Evolutionary conservation across 2,113 vertebrate species (phyloP).

Genomic region (Muntiacus muntjak): DNA sequence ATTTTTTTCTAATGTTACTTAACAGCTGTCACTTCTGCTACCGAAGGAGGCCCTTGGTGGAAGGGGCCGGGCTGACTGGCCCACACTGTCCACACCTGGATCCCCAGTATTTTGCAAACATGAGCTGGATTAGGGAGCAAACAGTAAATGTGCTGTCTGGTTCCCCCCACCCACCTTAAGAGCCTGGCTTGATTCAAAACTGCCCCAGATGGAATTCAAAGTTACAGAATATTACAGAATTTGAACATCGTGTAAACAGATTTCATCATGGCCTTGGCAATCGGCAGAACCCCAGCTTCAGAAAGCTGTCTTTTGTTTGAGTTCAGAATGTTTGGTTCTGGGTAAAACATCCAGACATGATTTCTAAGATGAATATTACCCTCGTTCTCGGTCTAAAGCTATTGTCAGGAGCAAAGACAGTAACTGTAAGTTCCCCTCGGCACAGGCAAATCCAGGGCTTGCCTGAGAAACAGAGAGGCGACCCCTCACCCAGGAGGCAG

Average conservation of each 20-base stretch:
- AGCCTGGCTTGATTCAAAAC: background rate
- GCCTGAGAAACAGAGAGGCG: background rate
- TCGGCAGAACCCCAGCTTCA: background rate
- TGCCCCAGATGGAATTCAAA: background rate
- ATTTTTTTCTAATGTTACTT: background rate
- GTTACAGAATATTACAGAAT: conserved; percentile 22
- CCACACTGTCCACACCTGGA: background rate
- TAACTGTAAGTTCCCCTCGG: background rate
- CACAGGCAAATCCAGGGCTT: background rate
- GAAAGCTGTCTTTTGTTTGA: background rate
- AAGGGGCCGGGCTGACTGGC: background rate
- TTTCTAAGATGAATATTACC: background rate
- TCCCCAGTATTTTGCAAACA: background rate
- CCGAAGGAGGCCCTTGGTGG: background rate
- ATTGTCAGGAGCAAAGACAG: background rate
- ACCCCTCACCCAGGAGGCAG: background rate
- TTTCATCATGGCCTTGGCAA: conserved; percentile 37
- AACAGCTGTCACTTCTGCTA: background rate
- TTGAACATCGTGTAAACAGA: background rate
- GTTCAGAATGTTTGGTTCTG: background rate
- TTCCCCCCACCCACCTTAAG: background rate
- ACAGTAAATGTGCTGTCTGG: background rate
- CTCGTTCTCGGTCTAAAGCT: background rate
- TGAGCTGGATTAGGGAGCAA: background rate
- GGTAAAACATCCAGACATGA: background rate